phyloP scores from a whole-genome alignment of 2,888 invertebrate species.

The Erpobdella octoculata region DNA sequence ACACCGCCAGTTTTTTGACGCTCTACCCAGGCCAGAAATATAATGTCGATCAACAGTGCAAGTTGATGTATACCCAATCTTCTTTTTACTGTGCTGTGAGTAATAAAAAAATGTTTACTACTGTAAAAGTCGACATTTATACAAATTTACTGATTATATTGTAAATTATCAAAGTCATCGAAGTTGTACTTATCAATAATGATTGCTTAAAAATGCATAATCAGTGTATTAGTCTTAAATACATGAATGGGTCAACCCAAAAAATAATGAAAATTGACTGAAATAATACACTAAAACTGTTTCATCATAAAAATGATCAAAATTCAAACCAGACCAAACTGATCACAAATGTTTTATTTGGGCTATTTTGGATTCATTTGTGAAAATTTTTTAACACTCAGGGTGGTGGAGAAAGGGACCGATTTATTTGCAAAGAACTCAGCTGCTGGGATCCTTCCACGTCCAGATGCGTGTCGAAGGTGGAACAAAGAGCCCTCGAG shows the following conservation, averaged over 20 bases:
- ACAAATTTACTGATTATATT: too few species aligned
- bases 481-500: conserved; percentile 41
- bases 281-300: too few species aligned
- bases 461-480: conserved; percentile 34
- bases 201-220: background rate
- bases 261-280: too few species aligned
- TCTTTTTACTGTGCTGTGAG: conserved; percentile 44
- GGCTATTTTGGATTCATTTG: too few species aligned
- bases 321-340: too few species aligned
- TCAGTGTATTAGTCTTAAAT: too few species aligned
- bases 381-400: background rate
- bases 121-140: too few species aligned
- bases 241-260: too few species aligned
- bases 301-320: too few species aligned
- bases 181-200: background rate
- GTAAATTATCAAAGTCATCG: background rate
- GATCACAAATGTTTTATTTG: too few species aligned
- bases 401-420: conserved; percentile 30
- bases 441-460: background rate
- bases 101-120: conserved; percentile 21
- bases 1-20: background rate
- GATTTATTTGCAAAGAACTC: conserved; percentile 21
- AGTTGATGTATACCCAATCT: conserved; percentile 40
- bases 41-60: conserved; percentile 43
- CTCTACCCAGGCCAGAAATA: conserved; percentile 42